Evolutionary conservation across 2,888 invertebrate genomes (phyloP), one percentile per base, ranked within the genome.

Genomic region (Notocelia uddmanniana): DNA sequence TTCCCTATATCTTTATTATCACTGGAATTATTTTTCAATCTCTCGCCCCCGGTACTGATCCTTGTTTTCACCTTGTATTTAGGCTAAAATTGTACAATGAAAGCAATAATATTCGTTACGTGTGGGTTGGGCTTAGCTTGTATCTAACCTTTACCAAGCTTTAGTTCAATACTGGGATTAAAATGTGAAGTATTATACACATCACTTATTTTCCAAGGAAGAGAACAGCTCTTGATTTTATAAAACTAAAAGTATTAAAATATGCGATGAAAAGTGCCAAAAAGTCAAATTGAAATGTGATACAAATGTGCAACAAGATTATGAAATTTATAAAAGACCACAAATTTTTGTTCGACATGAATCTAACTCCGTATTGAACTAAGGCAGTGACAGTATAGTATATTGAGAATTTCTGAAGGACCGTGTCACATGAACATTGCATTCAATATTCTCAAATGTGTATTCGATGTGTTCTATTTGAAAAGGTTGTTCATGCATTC

Each of bases 61-160:
- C 26, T 48, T 34, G 18, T 62, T 62, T 21, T 45, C 31, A 15
- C 63, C 63, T 52, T 52, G 34, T 63, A 34, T 48, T 63, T 63
- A 63, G 52, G 52, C 52, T 63, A 63, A 52, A 52, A 34, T 63
- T 21, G 52, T 63, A 63, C 52, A 63, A 63, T 63, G 52, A 52
- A 63, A 63, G 63, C 63, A 63, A 52, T 63, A 63, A 63, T 59
- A 59, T 63, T 62, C 48, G 50, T 63, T 63, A 63, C 63, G 63
- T 52, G 50, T 63, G 63, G 63, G 19, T 52, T 63, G 52, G 63
- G 63, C 19, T 63, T 63, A 63, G 50, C 48, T 50, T 63, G 59
- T 63, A 48, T 62, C 52, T 63, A 63, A 63, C 52, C 18, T 21
- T 15, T 19, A 62, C 10, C 41, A 45, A 45, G 59, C 59, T 41